A percentile compares a stretch with the other conserved stretches of the same genome.
Evolutionary conservation across 2,113 vertebrate genomes (phyloP).

Genomic region (Mesitornis unicolor): DNA sequence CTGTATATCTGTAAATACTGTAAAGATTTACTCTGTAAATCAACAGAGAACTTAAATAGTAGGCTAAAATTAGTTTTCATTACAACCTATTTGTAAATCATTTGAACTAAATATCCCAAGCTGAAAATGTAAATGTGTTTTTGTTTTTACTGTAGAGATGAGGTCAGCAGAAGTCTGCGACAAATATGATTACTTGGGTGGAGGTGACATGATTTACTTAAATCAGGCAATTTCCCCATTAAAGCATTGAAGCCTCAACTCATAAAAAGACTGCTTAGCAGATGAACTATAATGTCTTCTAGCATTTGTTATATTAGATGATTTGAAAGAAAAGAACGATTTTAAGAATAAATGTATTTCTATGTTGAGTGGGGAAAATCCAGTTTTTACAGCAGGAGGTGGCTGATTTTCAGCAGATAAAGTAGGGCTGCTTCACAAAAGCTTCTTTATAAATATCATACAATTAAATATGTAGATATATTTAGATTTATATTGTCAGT

Average conservation of each 20-base stretch:
- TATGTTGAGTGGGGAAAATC: neutral
- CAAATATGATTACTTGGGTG: constrained; percentile 59
- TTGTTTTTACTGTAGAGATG: constrained; percentile 59
- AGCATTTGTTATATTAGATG: constrained; percentile 62
- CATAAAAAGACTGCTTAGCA: constrained; percentile 59
- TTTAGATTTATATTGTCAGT: neutral
- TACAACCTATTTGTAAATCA: constrained; percentile 53
- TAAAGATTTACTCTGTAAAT: no score
- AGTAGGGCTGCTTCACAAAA: constrained; percentile 5
- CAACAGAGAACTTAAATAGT: constrained; percentile 23
- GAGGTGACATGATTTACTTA: constrained; percentile 67
- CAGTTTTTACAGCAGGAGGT: constrained; percentile 56
- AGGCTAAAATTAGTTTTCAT: constrained; percentile 55
- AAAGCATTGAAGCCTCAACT: constrained; percentile 53
- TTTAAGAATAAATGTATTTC: constrained; percentile 65
- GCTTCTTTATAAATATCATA: constrained; percentile 19
- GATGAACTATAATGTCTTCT: constrained; percentile 37
- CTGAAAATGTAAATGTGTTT: constrained; percentile 61
- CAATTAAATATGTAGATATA: constrained; percentile 42
- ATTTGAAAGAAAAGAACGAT: constrained; percentile 69
- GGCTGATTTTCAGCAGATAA: constrained; percentile 56
- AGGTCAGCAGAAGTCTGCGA: constrained; percentile 63
- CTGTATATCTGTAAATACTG: constrained; percentile 47
- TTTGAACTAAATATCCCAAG: constrained; percentile 50
- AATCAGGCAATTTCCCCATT: constrained; percentile 67